Evolutionary conservation across 2,888 invertebrate genomes (phyloP).

Genomic region (Bimastos eiseni): DNA sequence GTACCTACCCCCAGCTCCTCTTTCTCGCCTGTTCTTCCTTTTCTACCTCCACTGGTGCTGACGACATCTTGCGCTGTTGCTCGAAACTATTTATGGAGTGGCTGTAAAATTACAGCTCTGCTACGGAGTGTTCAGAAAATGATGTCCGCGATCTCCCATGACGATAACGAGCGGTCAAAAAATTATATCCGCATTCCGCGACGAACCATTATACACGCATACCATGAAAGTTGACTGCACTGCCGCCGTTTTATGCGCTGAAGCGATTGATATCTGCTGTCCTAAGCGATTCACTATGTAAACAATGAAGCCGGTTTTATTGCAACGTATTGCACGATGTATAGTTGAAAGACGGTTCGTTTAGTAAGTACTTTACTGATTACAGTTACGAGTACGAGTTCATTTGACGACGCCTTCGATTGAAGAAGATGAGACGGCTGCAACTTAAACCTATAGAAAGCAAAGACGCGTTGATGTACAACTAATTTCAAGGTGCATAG

Average conservation of each 20-base stretch:
- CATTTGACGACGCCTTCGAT: background rate
- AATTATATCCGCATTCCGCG: background rate
- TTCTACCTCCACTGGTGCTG: slow-evolving; percentile 7
- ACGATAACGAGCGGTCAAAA: background rate
- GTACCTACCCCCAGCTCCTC: background rate
- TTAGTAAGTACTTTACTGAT: background rate
- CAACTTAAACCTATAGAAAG: background rate
- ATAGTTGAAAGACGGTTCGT: background rate
- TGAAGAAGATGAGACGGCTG: background rate
- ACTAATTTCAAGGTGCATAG: background rate
- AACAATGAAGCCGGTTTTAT: background rate
- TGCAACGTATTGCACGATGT: background rate
- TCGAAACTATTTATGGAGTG: background rate
- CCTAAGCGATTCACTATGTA: background rate
- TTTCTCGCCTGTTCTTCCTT: background rate
- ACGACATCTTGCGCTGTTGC: background rate
- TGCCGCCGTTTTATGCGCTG: background rate
- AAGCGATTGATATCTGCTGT: background rate
- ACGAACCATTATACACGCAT: background rate
- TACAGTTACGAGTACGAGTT: background rate
- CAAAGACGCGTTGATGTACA: background rate
- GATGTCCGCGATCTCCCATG: no score
- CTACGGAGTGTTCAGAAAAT: no score
- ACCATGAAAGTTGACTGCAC: background rate
- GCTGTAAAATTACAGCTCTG: no score